A percentile compares a stretch with the other conserved stretches of the same genome.
Evolutionary conservation across 2,797 vertebrate genomes (phyloP).

Genomic region (Halcyon badia): DNA sequence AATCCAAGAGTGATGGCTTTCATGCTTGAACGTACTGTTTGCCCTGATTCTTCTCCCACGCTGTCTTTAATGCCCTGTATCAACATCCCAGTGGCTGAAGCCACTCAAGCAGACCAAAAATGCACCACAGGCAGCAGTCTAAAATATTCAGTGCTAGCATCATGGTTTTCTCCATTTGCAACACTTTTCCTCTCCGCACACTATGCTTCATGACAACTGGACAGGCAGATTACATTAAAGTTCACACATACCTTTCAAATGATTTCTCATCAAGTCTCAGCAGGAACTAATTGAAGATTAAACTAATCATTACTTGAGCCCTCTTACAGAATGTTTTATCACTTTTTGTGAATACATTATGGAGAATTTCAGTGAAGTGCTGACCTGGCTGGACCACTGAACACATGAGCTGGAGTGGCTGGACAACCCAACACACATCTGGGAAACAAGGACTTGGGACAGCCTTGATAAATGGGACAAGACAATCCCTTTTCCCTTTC

Average conservation of each 20-base stretch:
- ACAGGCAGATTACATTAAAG: conserved; percentile 10
- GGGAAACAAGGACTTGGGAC: neutral
- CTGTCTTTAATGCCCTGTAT: neutral
- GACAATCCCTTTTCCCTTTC: neutral
- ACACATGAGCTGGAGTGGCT: neutral
- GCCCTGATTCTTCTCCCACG: accelerated
- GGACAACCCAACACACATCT: neutral
- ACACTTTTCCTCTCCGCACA: neutral
- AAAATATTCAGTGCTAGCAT: neutral
- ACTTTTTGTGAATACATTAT: neutral
- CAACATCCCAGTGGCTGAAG: neutral
- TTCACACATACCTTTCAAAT: conserved; percentile 21
- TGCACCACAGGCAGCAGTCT: neutral
- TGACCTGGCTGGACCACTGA: conserved; percentile 5
- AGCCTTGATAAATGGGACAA: neutral
- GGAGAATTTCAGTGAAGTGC: conserved; percentile 5
- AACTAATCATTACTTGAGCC: conserved; percentile 57
- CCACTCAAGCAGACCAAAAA: neutral
- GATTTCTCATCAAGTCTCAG: conserved; percentile 60
- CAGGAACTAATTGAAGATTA: conserved; percentile 62
- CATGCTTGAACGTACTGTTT: neutral
- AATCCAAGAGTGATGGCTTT: neutral
- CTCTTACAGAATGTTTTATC: conserved; percentile 9
- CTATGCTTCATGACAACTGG: neutral
- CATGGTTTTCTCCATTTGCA: neutral